phyloP scores from a whole-genome alignment of 2,888 invertebrate species.

The Pammene fasciana region DNA sequence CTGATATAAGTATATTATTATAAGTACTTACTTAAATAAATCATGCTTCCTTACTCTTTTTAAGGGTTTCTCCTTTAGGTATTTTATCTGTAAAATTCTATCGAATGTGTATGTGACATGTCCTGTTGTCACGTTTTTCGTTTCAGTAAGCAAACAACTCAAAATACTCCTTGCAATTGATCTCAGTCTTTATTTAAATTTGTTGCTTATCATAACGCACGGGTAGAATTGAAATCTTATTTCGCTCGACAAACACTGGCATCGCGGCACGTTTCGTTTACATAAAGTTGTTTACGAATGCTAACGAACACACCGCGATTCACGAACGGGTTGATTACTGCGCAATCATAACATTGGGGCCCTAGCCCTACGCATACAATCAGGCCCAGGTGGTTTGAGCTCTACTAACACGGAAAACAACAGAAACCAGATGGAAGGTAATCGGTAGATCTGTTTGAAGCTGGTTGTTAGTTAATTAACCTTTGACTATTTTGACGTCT shows the following conservation, averaged over 20 bases:
- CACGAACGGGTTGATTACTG: conserved; percentile 25
- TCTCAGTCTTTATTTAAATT: neutral
- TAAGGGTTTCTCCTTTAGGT: no score
- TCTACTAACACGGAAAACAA: neutral
- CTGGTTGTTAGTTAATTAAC: no score
- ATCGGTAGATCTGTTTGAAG: no score
- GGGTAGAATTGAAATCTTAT: conserved; percentile 23
- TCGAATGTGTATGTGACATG: no score
- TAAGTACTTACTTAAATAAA: no score
- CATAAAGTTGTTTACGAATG: conserved; percentile 39
- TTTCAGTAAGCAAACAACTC: no score
- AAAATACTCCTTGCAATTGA: no score
- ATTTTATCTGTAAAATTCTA: no score
- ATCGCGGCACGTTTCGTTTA: conserved; percentile 27
- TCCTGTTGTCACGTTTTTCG: no score
- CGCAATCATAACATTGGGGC: conserved; percentile 38
- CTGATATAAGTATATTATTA: no score
- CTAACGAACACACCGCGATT: conserved; percentile 37
- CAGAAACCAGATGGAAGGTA: neutral
- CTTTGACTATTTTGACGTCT: no score
- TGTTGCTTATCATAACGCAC: neutral
- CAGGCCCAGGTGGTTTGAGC: conserved; percentile 5
- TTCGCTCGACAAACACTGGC: conserved; percentile 26
- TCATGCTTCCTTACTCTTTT: no score
- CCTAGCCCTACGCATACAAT: conserved; percentile 17